Evolutionary conservation across 2,797 vertebrate species (phyloP).

Genomic region (Anabacerthia variegaticeps): DNA sequence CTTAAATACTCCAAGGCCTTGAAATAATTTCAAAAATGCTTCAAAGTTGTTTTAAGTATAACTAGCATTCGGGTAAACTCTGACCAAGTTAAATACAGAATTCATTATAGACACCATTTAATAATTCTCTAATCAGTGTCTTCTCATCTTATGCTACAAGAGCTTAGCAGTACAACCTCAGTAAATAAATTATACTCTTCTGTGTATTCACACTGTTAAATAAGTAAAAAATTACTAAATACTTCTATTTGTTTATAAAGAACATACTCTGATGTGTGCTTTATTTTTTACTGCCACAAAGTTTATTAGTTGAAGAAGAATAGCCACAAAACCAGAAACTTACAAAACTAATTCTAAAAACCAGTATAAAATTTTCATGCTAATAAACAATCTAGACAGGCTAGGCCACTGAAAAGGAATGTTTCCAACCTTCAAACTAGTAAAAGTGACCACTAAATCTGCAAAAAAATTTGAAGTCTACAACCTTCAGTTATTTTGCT

Average conservation of each 20-base stretch:
- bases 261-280: neutral
- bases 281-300: neutral
- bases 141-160: neutral
- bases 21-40: neutral
- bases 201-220: constrained; percentile 1
- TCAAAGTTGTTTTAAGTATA: neutral
- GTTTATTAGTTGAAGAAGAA: neutral
- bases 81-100: neutral
- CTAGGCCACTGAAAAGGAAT: neutral
- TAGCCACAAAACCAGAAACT: neutral
- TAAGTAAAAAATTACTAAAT: neutral
- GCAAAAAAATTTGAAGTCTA: neutral
- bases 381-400: neutral
- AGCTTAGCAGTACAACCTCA: neutral
- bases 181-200: neutral
- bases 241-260: neutral
- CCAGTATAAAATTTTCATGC: neutral
- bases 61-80: neutral
- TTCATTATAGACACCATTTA: neutral
- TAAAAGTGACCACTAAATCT: neutral
- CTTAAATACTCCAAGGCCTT: neutral
- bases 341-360: neutral
- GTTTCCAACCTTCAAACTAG: neutral
- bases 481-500: neutral
- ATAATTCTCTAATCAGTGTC: neutral